Evolutionary conservation across 1,140 invertebrate species (phyloP), one percentile per base, ranked within the genome.

Genomic region (Drosophila rhopaloa): DNA sequence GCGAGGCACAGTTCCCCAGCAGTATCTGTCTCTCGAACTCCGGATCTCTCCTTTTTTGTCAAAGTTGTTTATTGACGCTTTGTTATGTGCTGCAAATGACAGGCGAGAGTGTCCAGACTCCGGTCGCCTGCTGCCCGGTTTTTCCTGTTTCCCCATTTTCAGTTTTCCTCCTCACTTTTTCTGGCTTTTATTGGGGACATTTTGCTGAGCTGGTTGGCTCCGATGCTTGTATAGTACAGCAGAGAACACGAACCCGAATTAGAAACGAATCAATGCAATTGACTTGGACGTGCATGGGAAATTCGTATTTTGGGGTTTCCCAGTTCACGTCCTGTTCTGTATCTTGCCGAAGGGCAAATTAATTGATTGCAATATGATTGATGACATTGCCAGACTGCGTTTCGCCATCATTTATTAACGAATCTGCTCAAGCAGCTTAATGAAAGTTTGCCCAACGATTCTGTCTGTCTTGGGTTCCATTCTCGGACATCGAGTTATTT

Each of bases 321-420:
- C 35, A 19, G 29, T 11, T 41, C 37, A 24, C 66, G 24, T 37
- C n/a, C 32, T 38, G 29, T 46, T 24, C 8, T 11, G 19, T 14
- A 13, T 51, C 57, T 16, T 72, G 70, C 72, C 60, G 51, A 61
- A 44, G 55, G 57, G 37, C 48, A 79, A 79, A 85, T 85, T 85
- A 88, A 85, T 85, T 88, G 82, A 85, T 85, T 78, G 82, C 81
- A 81, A 81, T 85, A 85, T 85, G 81, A 85, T 85, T 88, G 82
- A 85, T 88, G 79, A 71, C 83, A 85, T 79, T 75, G 79, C 41
- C 79, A 50, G 83, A 62, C 79, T 82, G 75, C 75, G 78, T 76
- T 88, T 72, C 66, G 59, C 51, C 71, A 82, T 86, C 83, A 85
- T 79, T 85, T 79, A 86, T 85, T 86, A 86, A 86, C 61, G 61